Base-by-base conservation (phyloP, 2,888 invertebrate species). In the Plebejus melissa region DNA sequence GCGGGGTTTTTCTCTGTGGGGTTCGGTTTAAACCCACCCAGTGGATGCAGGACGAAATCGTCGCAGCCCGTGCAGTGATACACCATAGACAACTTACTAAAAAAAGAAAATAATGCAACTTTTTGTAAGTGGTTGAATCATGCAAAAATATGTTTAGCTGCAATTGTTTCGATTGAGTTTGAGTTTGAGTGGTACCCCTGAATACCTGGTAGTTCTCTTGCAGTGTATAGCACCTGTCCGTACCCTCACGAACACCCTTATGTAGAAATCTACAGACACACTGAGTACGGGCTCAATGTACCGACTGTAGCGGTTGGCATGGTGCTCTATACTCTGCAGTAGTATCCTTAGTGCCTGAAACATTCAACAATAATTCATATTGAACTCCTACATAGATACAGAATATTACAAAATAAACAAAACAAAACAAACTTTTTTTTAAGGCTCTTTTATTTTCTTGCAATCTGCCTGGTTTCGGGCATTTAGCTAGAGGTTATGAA, bases 201-300 rank as follows among this genome's bases (percentile, higher is more conserved):
- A 54, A 54, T 60, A 97, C 97, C 96, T 96, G 74, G 96, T 96
- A 71, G 97, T 96, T 82, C 95, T 95, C 92, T 99, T 99, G 83
- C 98, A 99, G 81, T 96, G 96, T 69, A 95, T 93, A 75, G 97
- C 97, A 58, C 98, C 96, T 0, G 96, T 95, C 82, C 94, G 96
- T 0, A 99, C 94, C 82, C 96, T 95, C 0, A 99, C 98, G 87
- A 99, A 99, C 9, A 99, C 96, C 77, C 99, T 94, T 60, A 99
- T 96, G 87, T 99, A 99, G 92, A 99, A 99, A 88, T 99, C 99
- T 0, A 97, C 98, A 36, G 98, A 98, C 79, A 99, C 89, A 41
- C 98, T 98, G 2, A 99, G 86, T 69, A 99, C 85, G 0, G 99
- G 99, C 69, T 96, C 96, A 80, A 99, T 98, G 88, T 98, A 98